Conservation (phyloP, 2,888 invertebrate species). For the Lasius fuliginosus region DNA sequence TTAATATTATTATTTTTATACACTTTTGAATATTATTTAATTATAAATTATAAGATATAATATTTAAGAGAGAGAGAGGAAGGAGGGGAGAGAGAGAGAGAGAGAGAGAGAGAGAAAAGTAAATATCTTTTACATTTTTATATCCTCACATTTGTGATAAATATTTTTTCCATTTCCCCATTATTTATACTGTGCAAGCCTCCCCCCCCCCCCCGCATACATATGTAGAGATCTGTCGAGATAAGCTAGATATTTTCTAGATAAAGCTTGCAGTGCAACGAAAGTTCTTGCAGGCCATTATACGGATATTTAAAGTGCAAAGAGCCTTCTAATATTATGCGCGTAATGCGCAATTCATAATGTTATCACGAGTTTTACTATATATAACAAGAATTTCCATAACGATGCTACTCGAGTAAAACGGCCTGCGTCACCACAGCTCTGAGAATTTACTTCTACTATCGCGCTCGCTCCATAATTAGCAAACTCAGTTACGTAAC, state of each 20-base stretch:
- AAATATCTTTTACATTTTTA: neutral
- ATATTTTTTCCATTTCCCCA: neutral
- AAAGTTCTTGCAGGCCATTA: constrained; percentile 43
- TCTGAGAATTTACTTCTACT: constrained; percentile 70
- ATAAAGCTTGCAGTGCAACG: constrained; percentile 19
- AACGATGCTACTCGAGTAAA: constrained; percentile 70
- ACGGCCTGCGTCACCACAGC: constrained; percentile 70
- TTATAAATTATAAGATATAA: neutral
- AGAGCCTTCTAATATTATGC: constrained; percentile 55
- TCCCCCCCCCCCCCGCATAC: neutral
- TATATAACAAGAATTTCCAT: constrained; percentile 75
- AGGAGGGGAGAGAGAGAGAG: neutral
- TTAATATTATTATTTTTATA: neutral
- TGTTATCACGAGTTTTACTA: constrained; percentile 72
- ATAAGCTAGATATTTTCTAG: constrained; percentile 19
- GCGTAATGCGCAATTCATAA: constrained; percentile 71
- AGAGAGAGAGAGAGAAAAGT: neutral
- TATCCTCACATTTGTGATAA: neutral
- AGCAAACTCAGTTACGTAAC: constrained; percentile 73
- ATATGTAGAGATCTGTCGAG: neutral
- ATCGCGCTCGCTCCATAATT: constrained; percentile 73
- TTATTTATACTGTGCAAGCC: neutral
- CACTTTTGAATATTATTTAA: neutral
- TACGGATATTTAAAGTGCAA: constrained; percentile 49
- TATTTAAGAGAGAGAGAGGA: neutral